Percentiles rank a stretch among this genome's conserved stretches.
Conservation (phyloP, 2,113 vertebrate genomes). For the Atrichornis clamosus region DNA sequence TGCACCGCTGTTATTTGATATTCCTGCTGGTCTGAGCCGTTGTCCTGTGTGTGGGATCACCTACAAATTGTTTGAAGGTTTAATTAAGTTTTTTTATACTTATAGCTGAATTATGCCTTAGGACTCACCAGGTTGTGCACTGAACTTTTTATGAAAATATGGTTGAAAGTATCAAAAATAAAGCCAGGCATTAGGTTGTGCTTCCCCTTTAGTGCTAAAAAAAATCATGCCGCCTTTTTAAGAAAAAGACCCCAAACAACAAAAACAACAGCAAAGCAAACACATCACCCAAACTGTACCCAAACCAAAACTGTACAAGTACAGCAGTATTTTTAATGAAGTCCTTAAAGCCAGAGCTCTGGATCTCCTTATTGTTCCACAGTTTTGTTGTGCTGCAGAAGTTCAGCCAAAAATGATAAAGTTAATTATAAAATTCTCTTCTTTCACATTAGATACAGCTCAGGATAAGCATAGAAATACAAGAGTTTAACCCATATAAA, state of each 20-base stretch:
- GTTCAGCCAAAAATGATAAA: not conserved
- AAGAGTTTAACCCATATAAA: not conserved
- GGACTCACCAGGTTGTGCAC: not conserved
- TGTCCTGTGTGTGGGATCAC: not conserved
- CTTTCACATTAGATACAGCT: not conserved
- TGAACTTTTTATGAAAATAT: not conserved
- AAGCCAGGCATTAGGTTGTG: not conserved
- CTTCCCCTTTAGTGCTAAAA: not conserved
- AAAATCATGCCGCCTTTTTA: not conserved
- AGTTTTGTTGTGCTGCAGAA: not conserved
- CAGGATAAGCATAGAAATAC: not conserved
- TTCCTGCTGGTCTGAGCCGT: not conserved
- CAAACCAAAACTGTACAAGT: not conserved
- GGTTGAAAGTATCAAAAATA: not conserved
- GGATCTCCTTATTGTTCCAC: not conserved
- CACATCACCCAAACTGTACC: not conserved
- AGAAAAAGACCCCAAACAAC: rapidly evolving
- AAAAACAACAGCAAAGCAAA: not conserved
- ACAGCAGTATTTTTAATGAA: not conserved
- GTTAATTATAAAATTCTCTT: not conserved
- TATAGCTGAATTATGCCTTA: not conserved
- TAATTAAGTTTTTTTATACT: not conserved
- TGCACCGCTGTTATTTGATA: rapidly evolving
- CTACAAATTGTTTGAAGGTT: not conserved
- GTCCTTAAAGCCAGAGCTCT: not conserved